Conservation (phyloP, 64 coral and sea anemone genomes). For the Cladopsammia gracilis region DNA sequence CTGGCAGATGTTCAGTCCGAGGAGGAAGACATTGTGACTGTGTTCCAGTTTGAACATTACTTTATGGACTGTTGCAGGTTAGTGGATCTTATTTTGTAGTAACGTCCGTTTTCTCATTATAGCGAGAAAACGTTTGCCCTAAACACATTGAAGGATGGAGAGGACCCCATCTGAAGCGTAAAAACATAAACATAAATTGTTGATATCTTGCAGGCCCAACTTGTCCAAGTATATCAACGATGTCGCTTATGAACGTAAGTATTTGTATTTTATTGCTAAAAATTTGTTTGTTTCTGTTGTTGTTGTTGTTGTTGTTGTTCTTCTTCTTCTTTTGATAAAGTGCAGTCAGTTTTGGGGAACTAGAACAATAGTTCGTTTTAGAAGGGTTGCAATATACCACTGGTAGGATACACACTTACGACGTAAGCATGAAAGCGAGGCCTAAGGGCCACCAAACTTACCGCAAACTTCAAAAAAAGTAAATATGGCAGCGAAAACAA, state of each 20-base stretch:
- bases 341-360: too few relatives aligned
- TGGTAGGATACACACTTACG: too few relatives aligned
- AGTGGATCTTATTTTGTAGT: neutral
- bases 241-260: conserved; percentile 80
- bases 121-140: too few relatives aligned
- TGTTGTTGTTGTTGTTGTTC: neutral
- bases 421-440: too few relatives aligned
- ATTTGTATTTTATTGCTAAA: neutral
- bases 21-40: conserved; percentile 77
- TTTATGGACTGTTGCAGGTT: conserved; percentile 85
- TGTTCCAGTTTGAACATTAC: conserved; percentile 93
- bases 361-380: too few relatives aligned
- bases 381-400: too few relatives aligned
- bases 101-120: neutral
- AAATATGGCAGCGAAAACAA: too few relatives aligned
- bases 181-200: neutral
- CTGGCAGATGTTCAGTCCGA: conserved; percentile 31
- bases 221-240: conserved; percentile 74
- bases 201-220: conserved; percentile 58
- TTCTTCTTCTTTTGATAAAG: too few relatives aligned
- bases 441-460: too few relatives aligned
- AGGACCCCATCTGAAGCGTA: too few relatives aligned
- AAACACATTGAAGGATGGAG: too few relatives aligned
- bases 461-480: too few relatives aligned
- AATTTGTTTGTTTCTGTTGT: neutral